These are phyloP conservation scores for Oceanodroma leucorhoa DNA, from an alignment of 2,797 vertebrate genomes.

Conservation along the genomic window DNA sequence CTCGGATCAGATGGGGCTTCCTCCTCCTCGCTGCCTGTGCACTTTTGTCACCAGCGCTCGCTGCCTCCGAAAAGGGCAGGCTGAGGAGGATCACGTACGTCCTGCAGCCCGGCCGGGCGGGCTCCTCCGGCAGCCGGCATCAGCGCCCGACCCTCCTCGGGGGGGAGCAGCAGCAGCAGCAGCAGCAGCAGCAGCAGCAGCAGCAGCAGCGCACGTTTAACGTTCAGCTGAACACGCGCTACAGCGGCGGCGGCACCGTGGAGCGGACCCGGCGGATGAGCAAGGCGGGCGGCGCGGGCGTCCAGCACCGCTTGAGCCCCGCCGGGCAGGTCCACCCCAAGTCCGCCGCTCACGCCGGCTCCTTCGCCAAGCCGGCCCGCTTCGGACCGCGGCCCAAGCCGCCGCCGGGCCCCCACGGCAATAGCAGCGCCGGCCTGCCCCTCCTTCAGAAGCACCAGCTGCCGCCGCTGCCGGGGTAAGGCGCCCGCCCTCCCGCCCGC, in stretches of 20 bases:
- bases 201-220: conserved; percentile 76
- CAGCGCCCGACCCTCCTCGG: conserved; percentile 74
- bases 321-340: conserved; percentile 67
- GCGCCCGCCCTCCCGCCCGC: not conserved
- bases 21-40: conserved; percentile 69
- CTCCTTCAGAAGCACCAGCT: conserved; percentile 72
- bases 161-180: conserved; percentile 51
- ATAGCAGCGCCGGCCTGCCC: conserved; percentile 68
- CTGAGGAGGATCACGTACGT: conserved; percentile 84
- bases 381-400: conserved; percentile 40
- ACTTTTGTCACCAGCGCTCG: conserved; percentile 67
- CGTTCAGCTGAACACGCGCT: conserved; percentile 78
- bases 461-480: conserved; percentile 75
- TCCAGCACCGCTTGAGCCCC: conserved; percentile 62
- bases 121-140: conserved; percentile 63
- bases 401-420: conserved; percentile 39
- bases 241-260: conserved; percentile 53
- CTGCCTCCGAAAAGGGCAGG: conserved; percentile 75
- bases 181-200: conserved; percentile 32
- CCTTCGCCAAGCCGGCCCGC: conserved; percentile 58
- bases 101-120: conserved; percentile 80
- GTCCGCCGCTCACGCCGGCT: conserved; percentile 44
- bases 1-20: conserved; percentile 79
- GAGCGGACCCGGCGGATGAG: conserved; percentile 87
- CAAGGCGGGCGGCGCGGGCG: conserved; percentile 44